Evolutionary conservation across 2,797 vertebrate genomes (phyloP), one percentile per base, ranked within the genome.

Genomic region (Sarcophilus harrisii): DNA sequence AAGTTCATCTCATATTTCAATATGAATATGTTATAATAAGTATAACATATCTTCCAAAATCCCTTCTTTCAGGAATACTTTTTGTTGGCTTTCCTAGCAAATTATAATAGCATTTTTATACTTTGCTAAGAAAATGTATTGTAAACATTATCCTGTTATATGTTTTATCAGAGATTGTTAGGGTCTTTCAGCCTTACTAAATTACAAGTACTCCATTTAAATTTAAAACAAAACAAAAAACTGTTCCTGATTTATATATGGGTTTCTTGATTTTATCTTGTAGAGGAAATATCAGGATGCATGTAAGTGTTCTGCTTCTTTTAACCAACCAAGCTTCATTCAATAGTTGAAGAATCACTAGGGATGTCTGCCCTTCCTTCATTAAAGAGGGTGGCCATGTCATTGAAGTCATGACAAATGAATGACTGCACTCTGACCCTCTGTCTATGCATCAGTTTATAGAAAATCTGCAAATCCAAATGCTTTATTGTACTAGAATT

Each of bases 391-490:
- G 28, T 91, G 73, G 1, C 58, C 91, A 24, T 92, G 58, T 90
- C 49, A 90, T 55, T 45, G 92, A 90, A 96, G 49, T 92, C 58
- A 91, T 29, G 89, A 95, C 92, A 92, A 96, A 92, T 21, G 87
- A 89, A 81, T 10, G 18, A 27, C 87, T 94, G 81, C n/a, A 91
- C 49, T 96, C 6, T 62, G 30, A 1, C 96, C 16, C 52, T 94
- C 94, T 94, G 94, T 38, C 55, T 91, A 0, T n/a, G 94, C 14
- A 95, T 81, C 52, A 57, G 52, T 38, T 92, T 96, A 94, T 58
- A 93, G 66, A 90, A 87, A 97, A 49, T 94, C 54, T n/a, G 45
- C 81, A 94, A 93, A 57, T 92, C 94, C 49, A 91, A 9, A 81
- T 81, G 38, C 38, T 87, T 87, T 89, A 4, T 8, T 38, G 6